Base-by-base conservation (phyloP, 2,113 vertebrate species). In the Ivindomyrus marchei region DNA sequence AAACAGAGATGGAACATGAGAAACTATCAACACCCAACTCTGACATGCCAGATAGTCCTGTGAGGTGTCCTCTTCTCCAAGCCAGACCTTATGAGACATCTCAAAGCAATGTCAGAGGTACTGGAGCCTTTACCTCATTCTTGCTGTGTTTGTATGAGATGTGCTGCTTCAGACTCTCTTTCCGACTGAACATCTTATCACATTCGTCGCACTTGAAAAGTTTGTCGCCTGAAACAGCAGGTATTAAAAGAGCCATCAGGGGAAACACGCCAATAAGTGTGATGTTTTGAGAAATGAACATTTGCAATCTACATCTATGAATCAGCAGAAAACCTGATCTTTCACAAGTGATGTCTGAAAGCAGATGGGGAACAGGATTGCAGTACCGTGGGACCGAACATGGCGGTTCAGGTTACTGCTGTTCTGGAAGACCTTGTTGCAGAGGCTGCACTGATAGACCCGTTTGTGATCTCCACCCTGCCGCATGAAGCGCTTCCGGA, bases 141-240 rank as follows among this genome's bases (percentile, higher is more conserved):
- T 97, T 96, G 96, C 98, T 99, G 97, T 99, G 98, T 94, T 99
- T 99, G 94, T 99, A 99, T 0, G 98, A 99, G 80, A 99, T 99
- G 21, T 99, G 98, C 93, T 99, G 98, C 96, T 99, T 99, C 89
- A 99, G 95, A 90, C 98, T 99, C 94, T 99, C 98, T 92, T 99
- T 99, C 66, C 98, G 97, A 94, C 98, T 99, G 94, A 99, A 99
- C 92, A 99, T 93, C 93, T 99, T 99, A n/a, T 98, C 97, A 80
- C 98, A 99, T 86, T 99, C 98, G 47, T 99, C 98, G 90, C 98
- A 99, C 89, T 98, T 99, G 92, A 99, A 99, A 19, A 99, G 96
- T 93, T 99, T 99, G 93, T 98, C 98, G 42, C 98, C 98, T 99
- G 90, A 46, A 45, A 89, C 36, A 83, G 53, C 91, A 66, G 91